phyloP scores from a whole-genome alignment of 2,888 invertebrate genomes.

The Cheilosia impressa region DNA sequence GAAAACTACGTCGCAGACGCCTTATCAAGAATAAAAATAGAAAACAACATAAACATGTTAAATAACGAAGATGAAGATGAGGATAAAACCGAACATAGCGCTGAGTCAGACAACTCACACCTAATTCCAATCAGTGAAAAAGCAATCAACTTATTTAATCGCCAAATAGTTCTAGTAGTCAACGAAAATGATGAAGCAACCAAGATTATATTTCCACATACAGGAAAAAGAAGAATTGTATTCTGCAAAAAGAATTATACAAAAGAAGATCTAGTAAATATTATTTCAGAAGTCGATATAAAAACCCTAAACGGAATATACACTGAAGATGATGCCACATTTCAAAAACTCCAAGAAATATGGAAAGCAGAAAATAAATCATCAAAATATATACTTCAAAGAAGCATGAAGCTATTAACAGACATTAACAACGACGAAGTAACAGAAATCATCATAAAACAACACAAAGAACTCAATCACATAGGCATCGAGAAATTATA shows the following conservation, averaged over 20 bases:
- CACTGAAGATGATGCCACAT: too few species aligned
- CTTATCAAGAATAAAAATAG: slow-evolving; percentile 8
- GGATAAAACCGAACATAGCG: not conserved
- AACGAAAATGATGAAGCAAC: slow-evolving; percentile 6
- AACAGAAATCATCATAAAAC: too few species aligned
- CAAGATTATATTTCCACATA: slow-evolving; percentile 8
- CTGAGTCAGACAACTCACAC: slow-evolving; percentile 4
- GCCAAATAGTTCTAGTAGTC: slow-evolving; percentile 9
- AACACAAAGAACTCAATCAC: too few species aligned
- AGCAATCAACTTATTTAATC: not conserved
- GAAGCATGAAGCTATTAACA: too few species aligned
- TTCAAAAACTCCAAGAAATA: not conserved
- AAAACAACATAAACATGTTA: not conserved
- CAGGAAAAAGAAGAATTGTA: slow-evolving; percentile 9
- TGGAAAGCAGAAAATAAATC: too few species aligned
- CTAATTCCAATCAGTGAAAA: slow-evolving; percentile 20
- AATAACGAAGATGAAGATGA: not conserved
- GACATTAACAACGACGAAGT: too few species aligned
- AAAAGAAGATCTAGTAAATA: too few species aligned
- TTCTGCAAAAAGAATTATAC: not conserved
- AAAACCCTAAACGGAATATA: too few species aligned
- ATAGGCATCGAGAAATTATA: too few species aligned
- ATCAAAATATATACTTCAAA: too few species aligned
- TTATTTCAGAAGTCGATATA: too few species aligned
- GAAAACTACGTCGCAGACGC: slow-evolving; percentile 10